Conservation (phyloP, 2,113 vertebrate genomes). For the Dipodomys ordii region DNA sequence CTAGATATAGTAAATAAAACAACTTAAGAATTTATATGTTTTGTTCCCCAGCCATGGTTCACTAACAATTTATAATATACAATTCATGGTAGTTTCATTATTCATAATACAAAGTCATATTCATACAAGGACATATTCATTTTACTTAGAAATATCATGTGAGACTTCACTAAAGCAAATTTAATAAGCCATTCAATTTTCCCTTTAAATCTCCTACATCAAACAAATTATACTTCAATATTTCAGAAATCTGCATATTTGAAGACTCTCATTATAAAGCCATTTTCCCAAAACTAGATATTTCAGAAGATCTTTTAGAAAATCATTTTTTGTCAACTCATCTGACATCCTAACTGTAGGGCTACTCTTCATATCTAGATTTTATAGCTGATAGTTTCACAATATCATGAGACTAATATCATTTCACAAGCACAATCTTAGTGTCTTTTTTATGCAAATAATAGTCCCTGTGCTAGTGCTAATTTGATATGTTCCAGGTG, state of each 20-base stretch:
- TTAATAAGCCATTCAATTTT: neutral
- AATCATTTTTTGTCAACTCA: slow-evolving; percentile 17
- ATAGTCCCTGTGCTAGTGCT: neutral
- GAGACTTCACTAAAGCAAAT: slow-evolving; percentile 40
- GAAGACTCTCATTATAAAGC: neutral
- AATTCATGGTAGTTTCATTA: slow-evolving; percentile 7
- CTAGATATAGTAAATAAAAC: neutral
- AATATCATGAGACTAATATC: neutral
- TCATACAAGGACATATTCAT: neutral
- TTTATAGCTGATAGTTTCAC: neutral
- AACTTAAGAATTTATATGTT: slow-evolving; percentile 21
- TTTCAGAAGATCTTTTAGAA: slow-evolving; percentile 12
- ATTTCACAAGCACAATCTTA: neutral
- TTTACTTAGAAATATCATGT: slow-evolving; percentile 13
- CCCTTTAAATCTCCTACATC: slow-evolving; percentile 18
- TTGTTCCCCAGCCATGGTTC: neutral
- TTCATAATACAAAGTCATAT: neutral
- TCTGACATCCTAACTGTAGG: slow-evolving; percentile 12
- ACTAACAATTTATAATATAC: slow-evolving; percentile 35
- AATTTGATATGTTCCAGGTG: slow-evolving; percentile 72
- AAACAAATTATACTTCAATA: slow-evolving; percentile 1
- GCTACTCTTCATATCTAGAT: slow-evolving; percentile 21
- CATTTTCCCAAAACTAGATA: neutral
- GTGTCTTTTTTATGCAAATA: slow-evolving; percentile 38
- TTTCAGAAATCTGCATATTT: neutral